Evolutionary conservation across 2,888 invertebrate genomes (phyloP), one percentile per base, ranked within the genome.

Genomic region (Petrolisthes cinctipes): DNA sequence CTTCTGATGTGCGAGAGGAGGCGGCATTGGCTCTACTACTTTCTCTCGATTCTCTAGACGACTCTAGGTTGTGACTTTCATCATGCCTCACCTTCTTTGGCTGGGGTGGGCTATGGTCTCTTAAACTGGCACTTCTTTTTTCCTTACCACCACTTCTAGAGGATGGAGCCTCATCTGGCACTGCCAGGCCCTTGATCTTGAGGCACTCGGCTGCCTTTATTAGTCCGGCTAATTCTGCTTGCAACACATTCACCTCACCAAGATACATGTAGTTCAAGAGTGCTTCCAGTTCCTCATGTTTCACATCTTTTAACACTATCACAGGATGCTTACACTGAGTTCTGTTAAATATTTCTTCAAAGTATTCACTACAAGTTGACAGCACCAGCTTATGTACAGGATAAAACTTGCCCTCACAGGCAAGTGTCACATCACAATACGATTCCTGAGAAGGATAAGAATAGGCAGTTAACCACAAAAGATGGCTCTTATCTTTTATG

Each of bases 171-270:
- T 87, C 89, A 79, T 90, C 90, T 6, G 90, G 87, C 56, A 89
- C 90, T 6, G 90, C 89, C 66, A 90, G 78, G 9, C 90, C 90
- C 76, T 90, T 90, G 54, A 90, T 88, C 85, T 86, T 87, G 51
- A 90, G 83, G 83, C 89, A 90, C 86, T 90, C 90, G 0, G 90
- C 90, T 53, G 90, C 90, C 73, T 90, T 90, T 56, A 90, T 90
- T 37, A 90, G 87, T 80, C 89, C 89, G 11, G 90, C 83, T 56
- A 90, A 81, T 73, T 90, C 89, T 61, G 89, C 89, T 78, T 90
- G 90, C 66, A 90, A 66, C 23, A 90, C 90, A 66, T 80, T 80
- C 80, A 80, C 80, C 57, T 89, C 89, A 57, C 89, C 89, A 75
- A 37, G 37, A 37, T 37, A 37, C 37, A 37, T 37, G 37, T 37